phyloP scores from a whole-genome alignment of 2,113 vertebrate genomes.

The Sapajus apella region DNA sequence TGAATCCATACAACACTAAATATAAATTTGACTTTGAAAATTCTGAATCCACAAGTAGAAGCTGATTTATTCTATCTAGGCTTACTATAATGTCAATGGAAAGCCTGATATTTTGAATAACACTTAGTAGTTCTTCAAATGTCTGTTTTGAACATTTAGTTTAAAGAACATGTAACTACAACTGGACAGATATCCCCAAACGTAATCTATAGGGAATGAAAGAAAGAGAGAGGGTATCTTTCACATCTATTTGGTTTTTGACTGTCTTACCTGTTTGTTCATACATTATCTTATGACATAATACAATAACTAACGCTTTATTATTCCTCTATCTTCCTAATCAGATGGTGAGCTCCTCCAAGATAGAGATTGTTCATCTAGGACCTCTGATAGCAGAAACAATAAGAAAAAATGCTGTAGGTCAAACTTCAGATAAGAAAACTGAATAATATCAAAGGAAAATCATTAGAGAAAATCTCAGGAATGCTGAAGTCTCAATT shows the following conservation, averaged over 20 bases:
- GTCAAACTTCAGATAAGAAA: not conserved
- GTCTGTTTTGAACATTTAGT: not conserved
- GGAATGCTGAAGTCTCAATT: not conserved
- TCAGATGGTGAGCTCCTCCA: not conserved
- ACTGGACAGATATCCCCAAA: not conserved
- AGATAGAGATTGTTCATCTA: not conserved
- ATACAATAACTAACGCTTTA: not conserved
- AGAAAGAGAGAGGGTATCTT: not conserved
- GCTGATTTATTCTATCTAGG: not conserved
- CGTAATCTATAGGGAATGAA: not conserved
- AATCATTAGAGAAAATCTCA: not conserved
- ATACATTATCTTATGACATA: not conserved
- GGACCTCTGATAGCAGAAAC: not conserved
- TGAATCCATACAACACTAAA: not conserved
- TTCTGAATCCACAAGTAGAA: not conserved
- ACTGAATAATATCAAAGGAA: not conserved
- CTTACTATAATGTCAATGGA: not conserved
- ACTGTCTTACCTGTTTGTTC: not conserved
- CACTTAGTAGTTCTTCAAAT: not conserved
- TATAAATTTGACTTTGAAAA: not conserved
- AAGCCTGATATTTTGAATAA: not conserved
- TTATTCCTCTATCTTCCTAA: not conserved
- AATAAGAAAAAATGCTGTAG: not conserved
- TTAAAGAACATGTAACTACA: not conserved
- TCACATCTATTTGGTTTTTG: not conserved